These are phyloP conservation scores for Cerastoderma edule DNA, from an alignment of 2,888 invertebrate genomes.

Conservation along the genomic window DNA sequence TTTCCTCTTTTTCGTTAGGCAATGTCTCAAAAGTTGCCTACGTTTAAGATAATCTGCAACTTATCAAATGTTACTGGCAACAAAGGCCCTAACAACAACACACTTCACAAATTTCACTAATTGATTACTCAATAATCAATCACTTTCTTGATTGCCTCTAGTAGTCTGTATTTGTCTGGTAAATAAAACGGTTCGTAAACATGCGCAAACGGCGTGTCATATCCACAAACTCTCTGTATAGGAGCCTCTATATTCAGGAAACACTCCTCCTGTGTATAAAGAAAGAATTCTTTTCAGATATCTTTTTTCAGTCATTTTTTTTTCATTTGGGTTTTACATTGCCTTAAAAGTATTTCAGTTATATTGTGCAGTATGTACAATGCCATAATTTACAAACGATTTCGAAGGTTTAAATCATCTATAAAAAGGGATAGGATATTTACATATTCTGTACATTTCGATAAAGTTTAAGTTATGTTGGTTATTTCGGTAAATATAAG, in stretches of 20 bases:
- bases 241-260: constrained; percentile 98
- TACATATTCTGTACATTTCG: too few relatives aligned
- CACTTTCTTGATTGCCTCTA: constrained; percentile 91
- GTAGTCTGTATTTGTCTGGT: constrained; percentile 96
- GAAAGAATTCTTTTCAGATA: too few relatives aligned
- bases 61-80: neutral
- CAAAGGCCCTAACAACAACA: neutral
- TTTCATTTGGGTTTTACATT: too few relatives aligned
- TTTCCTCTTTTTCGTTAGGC: neutral
- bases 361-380: too few relatives aligned
- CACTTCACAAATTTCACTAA: neutral
- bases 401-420: too few relatives aligned
- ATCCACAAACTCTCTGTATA: constrained; percentile 93
- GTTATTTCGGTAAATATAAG: too few relatives aligned
- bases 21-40: neutral
- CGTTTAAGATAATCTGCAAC: neutral
- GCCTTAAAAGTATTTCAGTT: too few relatives aligned
- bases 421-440: too few relatives aligned
- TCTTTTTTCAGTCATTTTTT: too few relatives aligned
- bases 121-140: constrained; percentile 87
- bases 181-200: constrained; percentile 98
- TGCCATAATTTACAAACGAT: too few relatives aligned
- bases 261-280: constrained; percentile 90
- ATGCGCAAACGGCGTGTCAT: constrained; percentile 99
- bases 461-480: too few relatives aligned